A percentile compares a stretch with the other conserved stretches of the same genome.
Conservation (phyloP, 1,140 invertebrate species). For the Drosophila nasuta region DNA sequence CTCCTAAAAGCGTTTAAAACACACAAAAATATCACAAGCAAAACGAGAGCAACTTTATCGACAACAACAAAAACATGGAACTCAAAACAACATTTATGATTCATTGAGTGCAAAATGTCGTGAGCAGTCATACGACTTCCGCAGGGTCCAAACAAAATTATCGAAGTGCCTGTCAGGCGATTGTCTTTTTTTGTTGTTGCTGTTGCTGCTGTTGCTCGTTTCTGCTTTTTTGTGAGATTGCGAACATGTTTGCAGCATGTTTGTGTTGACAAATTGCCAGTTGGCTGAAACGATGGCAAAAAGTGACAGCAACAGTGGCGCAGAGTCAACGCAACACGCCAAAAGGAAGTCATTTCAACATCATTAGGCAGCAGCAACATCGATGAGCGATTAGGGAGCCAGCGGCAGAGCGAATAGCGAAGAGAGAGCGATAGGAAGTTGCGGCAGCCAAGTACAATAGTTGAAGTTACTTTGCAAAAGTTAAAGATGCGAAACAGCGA, state of each 20-base stretch:
- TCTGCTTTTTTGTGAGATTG: constrained; percentile 20
- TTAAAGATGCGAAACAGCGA: background rate
- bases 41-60: too few relatives aligned
- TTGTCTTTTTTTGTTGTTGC: constrained; percentile 23
- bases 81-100: constrained; percentile 61
- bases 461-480: background rate
- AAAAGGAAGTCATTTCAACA: constrained; percentile 67
- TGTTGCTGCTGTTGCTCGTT: constrained; percentile 22
- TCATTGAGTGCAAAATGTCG: constrained; percentile 77
- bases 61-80: background rate
- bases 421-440: background rate
- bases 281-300: constrained; percentile 39
- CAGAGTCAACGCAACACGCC: constrained; percentile 2
- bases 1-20: constrained; percentile 13
- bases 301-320: background rate
- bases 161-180: constrained; percentile 48
- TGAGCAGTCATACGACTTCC: constrained; percentile 63
- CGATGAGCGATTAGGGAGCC: constrained; percentile 28
- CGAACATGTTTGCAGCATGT: constrained; percentile 25
- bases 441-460: background rate
- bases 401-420: background rate
- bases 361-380: constrained; percentile 57
- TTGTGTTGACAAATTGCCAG: constrained; percentile 70
- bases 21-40: background rate
- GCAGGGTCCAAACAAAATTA: constrained; percentile 41